Percentiles rank a stretch among this genome's conserved stretches.
These are phyloP conservation scores for Agrochola circellaris DNA, from an alignment of 2,888 invertebrate species.

Conservation along the genomic window DNA sequence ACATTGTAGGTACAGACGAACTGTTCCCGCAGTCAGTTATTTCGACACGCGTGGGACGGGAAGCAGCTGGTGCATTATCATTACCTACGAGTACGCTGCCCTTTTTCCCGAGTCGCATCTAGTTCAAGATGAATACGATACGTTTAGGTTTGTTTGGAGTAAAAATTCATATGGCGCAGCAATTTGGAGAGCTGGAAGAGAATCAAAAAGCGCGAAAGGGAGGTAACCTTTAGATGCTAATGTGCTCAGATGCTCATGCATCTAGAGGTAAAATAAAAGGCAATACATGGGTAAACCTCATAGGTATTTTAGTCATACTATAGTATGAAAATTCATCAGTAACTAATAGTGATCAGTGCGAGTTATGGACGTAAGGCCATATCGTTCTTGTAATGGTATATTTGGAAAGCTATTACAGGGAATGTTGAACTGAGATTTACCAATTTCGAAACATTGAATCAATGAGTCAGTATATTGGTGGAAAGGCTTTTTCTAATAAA, in stretches of 20 bases:
- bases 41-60: constrained; percentile 49
- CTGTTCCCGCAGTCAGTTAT: constrained; percentile 23
- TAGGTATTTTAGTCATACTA: neutral
- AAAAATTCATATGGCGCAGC: constrained; percentile 2
- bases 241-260: neutral
- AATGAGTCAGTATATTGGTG: constrained; percentile 38
- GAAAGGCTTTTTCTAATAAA: constrained; percentile 65
- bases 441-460: constrained; percentile 30
- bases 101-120: constrained; percentile 1
- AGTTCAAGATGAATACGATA: constrained; percentile 15
- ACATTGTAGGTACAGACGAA: constrained; percentile 5
- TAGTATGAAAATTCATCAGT: neutral
- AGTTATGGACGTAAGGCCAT: neutral
- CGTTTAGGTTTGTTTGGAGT: neutral
- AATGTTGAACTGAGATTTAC: neutral
- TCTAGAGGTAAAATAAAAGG: neutral
- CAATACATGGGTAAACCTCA: neutral
- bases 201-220: neutral
- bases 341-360: neutral
- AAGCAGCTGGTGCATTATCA: constrained; percentile 53
- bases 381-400: neutral
- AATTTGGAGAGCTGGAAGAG: neutral
- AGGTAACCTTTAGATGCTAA: neutral
- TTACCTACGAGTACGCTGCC: constrained; percentile 17
- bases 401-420: neutral